Percentiles rank a stretch among this genome's conserved stretches.
Evolutionary conservation across 2,113 vertebrate genomes (phyloP).

Genomic region (Microtus pennsylvanicus): DNA sequence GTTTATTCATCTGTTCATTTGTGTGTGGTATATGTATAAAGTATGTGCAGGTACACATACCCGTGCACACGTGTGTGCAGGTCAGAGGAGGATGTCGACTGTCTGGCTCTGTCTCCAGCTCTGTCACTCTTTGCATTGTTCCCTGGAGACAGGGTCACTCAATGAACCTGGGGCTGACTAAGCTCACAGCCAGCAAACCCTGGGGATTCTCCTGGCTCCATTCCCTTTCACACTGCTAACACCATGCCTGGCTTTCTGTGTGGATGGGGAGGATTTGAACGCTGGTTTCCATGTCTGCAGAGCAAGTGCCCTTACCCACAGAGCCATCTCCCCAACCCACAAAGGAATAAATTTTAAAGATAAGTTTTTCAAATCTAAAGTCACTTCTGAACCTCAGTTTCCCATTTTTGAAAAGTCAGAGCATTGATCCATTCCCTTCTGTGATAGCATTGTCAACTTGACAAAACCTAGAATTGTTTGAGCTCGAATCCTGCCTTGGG

Average conservation of each 20-base stretch:
- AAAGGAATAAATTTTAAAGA: background rate
- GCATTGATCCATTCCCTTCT: background rate
- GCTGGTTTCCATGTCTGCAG: background rate
- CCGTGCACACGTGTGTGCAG: background rate
- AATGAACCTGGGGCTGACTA: background rate
- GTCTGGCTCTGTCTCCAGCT: background rate
- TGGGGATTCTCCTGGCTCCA: background rate
- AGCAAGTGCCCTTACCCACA: background rate
- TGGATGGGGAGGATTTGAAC: background rate
- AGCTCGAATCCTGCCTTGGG: background rate
- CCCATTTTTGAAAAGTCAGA: background rate
- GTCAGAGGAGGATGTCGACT: background rate
- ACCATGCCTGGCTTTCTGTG: background rate
- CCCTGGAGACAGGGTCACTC: background rate
- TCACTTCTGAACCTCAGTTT: background rate
- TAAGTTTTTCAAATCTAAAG: constrained; percentile 31
- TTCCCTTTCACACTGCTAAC: background rate
- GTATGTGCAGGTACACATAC: background rate
- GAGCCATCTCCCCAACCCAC: background rate
- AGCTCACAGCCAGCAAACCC: background rate
- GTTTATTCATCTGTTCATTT: background rate
- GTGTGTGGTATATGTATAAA: background rate
- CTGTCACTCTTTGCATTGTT: background rate
- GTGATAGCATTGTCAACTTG: background rate
- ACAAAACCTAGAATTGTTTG: background rate